phyloP scores from a whole-genome alignment of 1,140 invertebrate species.

The Ptiloglossa arizonensis region DNA sequence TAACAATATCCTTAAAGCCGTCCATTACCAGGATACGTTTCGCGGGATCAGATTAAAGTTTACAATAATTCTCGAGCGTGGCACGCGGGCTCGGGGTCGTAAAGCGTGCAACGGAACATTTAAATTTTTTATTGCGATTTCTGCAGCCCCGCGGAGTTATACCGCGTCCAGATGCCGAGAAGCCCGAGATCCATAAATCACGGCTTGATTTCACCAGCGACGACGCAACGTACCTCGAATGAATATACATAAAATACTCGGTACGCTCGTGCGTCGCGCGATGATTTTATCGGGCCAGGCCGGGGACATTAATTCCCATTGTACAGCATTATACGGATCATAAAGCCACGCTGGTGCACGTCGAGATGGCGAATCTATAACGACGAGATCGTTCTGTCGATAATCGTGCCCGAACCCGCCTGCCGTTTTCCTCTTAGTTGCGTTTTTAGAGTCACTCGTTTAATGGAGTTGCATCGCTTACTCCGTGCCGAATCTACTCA shows the following conservation, averaged over 20 bases:
- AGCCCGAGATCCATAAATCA: slow-evolving; percentile 55
- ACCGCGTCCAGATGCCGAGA: slow-evolving; percentile 31
- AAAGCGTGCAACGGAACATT: slow-evolving; percentile 48
- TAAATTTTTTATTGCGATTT: slow-evolving; percentile 45
- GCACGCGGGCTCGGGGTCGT: slow-evolving; percentile 18
- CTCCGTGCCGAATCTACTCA: neutral
- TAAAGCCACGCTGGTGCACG: slow-evolving; percentile 41
- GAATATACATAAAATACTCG: slow-evolving; percentile 61
- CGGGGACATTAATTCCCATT: slow-evolving; percentile 65
- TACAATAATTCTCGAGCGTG: slow-evolving; percentile 51
- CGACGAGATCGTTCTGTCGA: slow-evolving; percentile 52
- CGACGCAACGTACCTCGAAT: slow-evolving; percentile 52
- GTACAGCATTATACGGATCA: slow-evolving; percentile 62
- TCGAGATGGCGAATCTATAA: slow-evolving; percentile 56
- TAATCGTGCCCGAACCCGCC: slow-evolving; percentile 42
- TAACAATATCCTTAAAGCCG: slow-evolving; percentile 46
- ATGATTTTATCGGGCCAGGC: slow-evolving; percentile 59
- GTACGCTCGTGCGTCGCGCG: slow-evolving; percentile 26
- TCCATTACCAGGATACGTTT: slow-evolving; percentile 9
- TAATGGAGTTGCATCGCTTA: neutral
- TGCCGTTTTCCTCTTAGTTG: slow-evolving; percentile 1
- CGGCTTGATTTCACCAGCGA: slow-evolving; percentile 47
- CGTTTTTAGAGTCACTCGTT: neutral
- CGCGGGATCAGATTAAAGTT: slow-evolving; percentile 51
- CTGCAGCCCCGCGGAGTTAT: slow-evolving; percentile 15